phyloP scores from a whole-genome alignment of 2,888 invertebrate genomes.

The Ochlodes sylvanus region DNA sequence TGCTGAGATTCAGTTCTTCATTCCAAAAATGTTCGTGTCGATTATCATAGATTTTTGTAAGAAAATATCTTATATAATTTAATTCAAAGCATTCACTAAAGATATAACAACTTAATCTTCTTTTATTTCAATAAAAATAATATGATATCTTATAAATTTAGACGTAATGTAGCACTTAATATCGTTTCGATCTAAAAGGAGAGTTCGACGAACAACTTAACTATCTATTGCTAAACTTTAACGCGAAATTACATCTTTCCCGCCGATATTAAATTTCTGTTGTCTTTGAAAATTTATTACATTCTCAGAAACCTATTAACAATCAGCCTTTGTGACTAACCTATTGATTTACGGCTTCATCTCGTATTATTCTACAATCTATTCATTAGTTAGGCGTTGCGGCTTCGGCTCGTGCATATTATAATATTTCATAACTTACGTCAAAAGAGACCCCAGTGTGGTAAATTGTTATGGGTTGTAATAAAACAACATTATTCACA shows the following conservation, averaged over 20 bases:
- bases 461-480: too few species aligned
- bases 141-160: slow-evolving; percentile 57
- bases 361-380: slow-evolving; percentile 27
- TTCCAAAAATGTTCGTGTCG: too few species aligned
- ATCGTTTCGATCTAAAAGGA: slow-evolving; percentile 63
- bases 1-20: too few species aligned
- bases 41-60: too few species aligned
- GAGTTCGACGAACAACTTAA: slow-evolving; percentile 66
- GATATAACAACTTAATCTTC: neutral
- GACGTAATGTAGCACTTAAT: slow-evolving; percentile 66
- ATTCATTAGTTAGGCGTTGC: neutral
- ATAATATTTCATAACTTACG: neutral
- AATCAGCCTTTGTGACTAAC: slow-evolving; percentile 35
- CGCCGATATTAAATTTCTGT: slow-evolving; percentile 79
- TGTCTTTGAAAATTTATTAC: slow-evolving; percentile 74
- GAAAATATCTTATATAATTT: too few species aligned
- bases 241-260: slow-evolving; percentile 76
- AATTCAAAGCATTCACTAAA: too few species aligned
- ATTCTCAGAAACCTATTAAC: slow-evolving; percentile 64
- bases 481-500: too few species aligned
- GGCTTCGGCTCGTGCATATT: neutral
- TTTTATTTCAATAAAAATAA: too few species aligned
- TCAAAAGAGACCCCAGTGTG: too few species aligned
- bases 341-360: slow-evolving; percentile 28
- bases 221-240: slow-evolving; percentile 79